Percentiles rank a stretch among this genome's conserved stretches.
phyloP scores from a whole-genome alignment of 2,888 invertebrate genomes.

The Calephelis perditalis region DNA sequence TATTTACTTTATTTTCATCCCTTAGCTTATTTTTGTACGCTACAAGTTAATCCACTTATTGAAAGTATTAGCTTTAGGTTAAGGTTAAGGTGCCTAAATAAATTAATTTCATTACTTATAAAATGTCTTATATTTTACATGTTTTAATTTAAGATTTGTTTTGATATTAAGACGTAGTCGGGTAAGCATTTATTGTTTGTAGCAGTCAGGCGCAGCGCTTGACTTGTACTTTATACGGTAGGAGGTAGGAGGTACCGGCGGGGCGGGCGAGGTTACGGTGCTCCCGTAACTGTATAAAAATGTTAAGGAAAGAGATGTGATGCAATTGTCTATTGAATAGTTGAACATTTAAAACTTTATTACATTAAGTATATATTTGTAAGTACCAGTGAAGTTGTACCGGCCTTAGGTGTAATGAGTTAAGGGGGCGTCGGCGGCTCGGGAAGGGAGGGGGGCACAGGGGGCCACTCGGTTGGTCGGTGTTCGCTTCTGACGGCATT shows the following conservation, averaged over 20 bases:
- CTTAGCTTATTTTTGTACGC: constrained; percentile 8
- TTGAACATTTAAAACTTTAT: constrained; percentile 63
- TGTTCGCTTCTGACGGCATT: constrained; percentile 15
- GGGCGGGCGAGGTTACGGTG: neutral
- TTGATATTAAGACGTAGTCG: neutral
- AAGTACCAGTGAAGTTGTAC: constrained; percentile 58
- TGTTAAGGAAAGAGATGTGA: constrained; percentile 39
- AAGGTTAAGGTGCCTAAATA: constrained; percentile 66
- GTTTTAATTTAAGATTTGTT: constrained; percentile 16
- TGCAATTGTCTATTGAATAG: constrained; percentile 63
- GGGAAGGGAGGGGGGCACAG: no score
- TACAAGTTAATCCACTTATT: constrained; percentile 16
- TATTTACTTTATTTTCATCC: neutral
- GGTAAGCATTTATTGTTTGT: neutral
- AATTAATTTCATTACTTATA: constrained; percentile 31
- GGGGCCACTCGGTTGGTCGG: constrained; percentile 34
- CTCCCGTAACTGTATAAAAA: constrained; percentile 1
- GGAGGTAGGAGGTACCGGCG: no score
- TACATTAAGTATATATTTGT: constrained; percentile 70
- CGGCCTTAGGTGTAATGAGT: constrained; percentile 70
- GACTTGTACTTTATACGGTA: neutral
- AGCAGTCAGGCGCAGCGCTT: no score
- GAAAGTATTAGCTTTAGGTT: constrained; percentile 43
- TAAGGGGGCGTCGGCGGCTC: constrained; percentile 57
- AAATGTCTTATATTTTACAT: constrained; percentile 17